Percentiles rank a stretch among this genome's conserved stretches.
Conservation (phyloP, 2,797 vertebrate species). For the Crenuchus spilurus region DNA sequence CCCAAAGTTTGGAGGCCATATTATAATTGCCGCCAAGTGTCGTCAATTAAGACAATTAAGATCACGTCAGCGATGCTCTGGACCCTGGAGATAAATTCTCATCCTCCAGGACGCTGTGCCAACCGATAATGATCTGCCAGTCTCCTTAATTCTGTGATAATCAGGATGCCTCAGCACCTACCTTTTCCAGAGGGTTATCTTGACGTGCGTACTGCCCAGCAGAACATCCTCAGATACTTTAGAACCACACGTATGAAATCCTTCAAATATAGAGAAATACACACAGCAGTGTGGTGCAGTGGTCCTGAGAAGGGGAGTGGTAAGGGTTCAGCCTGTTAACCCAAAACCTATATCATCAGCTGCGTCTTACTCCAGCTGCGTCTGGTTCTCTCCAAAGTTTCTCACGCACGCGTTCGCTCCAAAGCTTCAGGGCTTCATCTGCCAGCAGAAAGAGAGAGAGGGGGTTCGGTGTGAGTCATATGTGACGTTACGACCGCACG, state of each 20-base stretch:
- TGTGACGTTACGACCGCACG: conserved; percentile 16
- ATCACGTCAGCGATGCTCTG: neutral
- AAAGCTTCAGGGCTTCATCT: no score
- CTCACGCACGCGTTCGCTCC: neutral
- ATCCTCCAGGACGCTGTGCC: neutral
- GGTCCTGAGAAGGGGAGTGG: conserved; percentile 21
- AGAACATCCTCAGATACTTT: conserved; percentile 41
- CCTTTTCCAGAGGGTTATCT: conserved; percentile 22
- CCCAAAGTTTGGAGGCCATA: neutral
- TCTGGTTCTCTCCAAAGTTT: conserved; percentile 57
- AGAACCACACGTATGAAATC: conserved; percentile 7
- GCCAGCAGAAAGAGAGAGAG: neutral
- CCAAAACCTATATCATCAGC: conserved; percentile 13
- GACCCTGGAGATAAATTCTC: neutral
- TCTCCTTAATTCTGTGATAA: neutral
- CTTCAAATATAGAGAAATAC: no score
- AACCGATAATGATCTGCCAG: neutral
- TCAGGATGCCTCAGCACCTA: conserved; percentile 32
- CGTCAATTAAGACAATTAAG: neutral
- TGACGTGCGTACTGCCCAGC: conserved; percentile 10
- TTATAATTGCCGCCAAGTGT: neutral
- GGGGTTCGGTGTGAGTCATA: conserved; percentile 20
- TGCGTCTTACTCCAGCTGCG: conserved; percentile 21
- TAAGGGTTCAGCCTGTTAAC: conserved; percentile 12
- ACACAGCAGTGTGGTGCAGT: neutral